Conservation (phyloP, 2,113 vertebrate genomes). For the Polypterus senegalus region DNA sequence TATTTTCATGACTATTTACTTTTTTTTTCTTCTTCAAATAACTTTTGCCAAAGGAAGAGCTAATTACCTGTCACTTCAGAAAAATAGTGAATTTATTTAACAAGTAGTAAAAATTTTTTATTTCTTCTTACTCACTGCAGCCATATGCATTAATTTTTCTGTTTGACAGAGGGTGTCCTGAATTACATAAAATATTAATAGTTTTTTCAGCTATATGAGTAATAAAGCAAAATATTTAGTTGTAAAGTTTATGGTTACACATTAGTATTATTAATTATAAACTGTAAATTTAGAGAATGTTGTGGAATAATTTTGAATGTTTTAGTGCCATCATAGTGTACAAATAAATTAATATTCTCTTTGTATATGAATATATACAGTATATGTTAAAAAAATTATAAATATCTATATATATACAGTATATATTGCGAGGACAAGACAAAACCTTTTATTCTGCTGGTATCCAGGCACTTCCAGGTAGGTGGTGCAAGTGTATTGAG, state of each 20-base stretch:
- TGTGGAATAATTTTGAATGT: no score
- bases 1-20: conserved; percentile 45
- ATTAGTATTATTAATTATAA: background rate
- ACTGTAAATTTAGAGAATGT: background rate
- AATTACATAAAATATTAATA: conserved; percentile 27
- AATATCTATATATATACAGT: no score
- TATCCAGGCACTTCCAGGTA: no score
- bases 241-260: background rate
- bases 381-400: no score
- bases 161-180: conserved; percentile 70
- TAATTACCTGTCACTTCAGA: conserved; percentile 51
- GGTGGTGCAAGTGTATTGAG: no score
- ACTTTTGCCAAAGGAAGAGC: conserved; percentile 39
- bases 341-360: no score
- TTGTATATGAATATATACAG: no score
- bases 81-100: conserved; percentile 62
- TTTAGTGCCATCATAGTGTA: no score
- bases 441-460: no score
- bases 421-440: no score
- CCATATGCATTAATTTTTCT: conserved; percentile 61
- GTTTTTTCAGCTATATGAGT: conserved; percentile 25
- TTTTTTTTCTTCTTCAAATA: conserved; percentile 46
- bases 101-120: conserved; percentile 70
- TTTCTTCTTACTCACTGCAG: conserved; percentile 75
- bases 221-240: conserved; percentile 11